Percentiles rank a stretch among this genome's conserved stretches.
Evolutionary conservation across 2,888 invertebrate species (phyloP).

Genomic region (Cordilura impudica): DNA sequence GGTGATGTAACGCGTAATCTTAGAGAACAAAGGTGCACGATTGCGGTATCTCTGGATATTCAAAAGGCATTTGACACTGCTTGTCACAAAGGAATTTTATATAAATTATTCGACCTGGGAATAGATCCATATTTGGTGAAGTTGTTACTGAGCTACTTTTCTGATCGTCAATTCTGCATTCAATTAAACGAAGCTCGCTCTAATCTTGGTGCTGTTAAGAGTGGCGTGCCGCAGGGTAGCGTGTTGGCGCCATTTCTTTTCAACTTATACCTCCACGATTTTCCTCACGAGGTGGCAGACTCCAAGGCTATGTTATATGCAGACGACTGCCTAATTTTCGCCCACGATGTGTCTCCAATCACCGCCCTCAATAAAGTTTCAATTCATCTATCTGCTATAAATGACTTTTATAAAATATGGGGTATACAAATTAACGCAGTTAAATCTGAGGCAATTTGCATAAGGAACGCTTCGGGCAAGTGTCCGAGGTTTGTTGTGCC

Average conservation of each 20-base stretch:
- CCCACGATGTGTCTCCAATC: not conserved
- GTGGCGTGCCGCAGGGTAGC: conserved; percentile 13
- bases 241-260: not conserved
- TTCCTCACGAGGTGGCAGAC: not conserved
- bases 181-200: not conserved
- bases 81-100: not conserved
- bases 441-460: not conserved
- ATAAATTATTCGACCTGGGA: not conserved
- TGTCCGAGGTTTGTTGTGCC: not conserved
- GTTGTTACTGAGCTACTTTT: not conserved
- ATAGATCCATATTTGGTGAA: not conserved
- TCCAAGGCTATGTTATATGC: not conserved
- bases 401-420: not conserved
- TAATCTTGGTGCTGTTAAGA: not conserved
- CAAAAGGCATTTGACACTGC: conserved; percentile 12
- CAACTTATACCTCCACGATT: not conserved
- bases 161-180: not conserved
- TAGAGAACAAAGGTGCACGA: not conserved
- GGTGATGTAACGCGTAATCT: not conserved
- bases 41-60: not conserved
- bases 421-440: conserved; percentile 5
- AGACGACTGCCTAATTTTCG: not conserved
- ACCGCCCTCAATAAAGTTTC: not conserved
- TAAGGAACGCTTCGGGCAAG: not conserved
- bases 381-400: not conserved